Base-by-base conservation (phyloP, 1,140 invertebrate species). In the Scaptomyza graminum region DNA sequence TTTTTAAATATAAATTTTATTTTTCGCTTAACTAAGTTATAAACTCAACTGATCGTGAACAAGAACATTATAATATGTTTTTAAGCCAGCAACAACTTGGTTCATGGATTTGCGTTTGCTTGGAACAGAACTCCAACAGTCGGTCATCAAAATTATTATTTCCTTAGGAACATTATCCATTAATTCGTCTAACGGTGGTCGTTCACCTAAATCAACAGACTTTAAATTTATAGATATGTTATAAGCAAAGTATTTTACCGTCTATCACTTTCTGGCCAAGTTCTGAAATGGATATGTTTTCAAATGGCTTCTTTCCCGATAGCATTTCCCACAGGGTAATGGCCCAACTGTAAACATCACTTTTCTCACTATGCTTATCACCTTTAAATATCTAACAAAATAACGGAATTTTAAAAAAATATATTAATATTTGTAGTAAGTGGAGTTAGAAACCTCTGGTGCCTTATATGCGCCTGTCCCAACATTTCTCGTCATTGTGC, bases 291-390 rank as follows among this genome's bases (percentile, higher is more conserved):
- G 1, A 1, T 5, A n/a, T 0, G 2, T 50, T 46, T 0, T 22
- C 1, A 56, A 37, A 69, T 0, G 70, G 65, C 8, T 43, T n/a
- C 4, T 39, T 9, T 6, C 57, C 44, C 8, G 64, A 37, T 7
- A 69, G n/a, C 18, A 74, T 44, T 28, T 69, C 70, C 44, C 44
- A 62, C 6, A 69, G 3, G 0, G 41, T 44, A 5, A 74, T 44
- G 6, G n/a, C 22, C 51, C 18, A 74, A 43, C 70, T 74, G n/a
- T 28, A 74, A 9, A 69, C 57, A 43, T 74, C 70, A 41, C 65
- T 68, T 44, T 74, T 74, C 11, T 12, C 44, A 5, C 37, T 51
- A 12, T 68, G 68, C 11, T 28, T 44, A 2, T 22, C 0, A 2
- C 39, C 57, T 12, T 18, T n/a, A n/a, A 50, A 59, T 31, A 60